Percentiles rank a stretch among this genome's conserved stretches.
These are phyloP conservation scores for Erebia ligea DNA, from an alignment of 2,888 invertebrate species.

Conservation along the genomic window DNA sequence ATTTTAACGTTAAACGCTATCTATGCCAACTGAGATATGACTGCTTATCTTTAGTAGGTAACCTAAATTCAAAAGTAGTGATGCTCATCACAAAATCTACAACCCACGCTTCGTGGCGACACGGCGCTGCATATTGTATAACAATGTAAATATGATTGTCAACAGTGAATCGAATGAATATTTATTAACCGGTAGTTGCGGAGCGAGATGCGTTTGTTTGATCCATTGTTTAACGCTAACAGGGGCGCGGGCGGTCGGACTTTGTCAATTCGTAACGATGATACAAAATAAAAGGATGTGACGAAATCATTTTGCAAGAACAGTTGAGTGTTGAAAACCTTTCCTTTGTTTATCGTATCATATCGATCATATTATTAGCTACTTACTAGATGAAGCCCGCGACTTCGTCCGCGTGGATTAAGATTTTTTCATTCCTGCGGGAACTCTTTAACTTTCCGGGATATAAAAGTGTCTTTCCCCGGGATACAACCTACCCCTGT, in stretches of 20 bases:
- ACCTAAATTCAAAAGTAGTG: slow-evolving; percentile 70
- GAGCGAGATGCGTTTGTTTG: slow-evolving; percentile 68
- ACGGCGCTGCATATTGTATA: slow-evolving; percentile 59
- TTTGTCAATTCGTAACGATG: slow-evolving; percentile 51
- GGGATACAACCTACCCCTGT: too few relatives aligned
- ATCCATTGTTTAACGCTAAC: slow-evolving; percentile 60
- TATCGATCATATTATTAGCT: too few relatives aligned
- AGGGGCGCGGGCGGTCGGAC: slow-evolving; percentile 58
- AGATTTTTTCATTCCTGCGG: too few relatives aligned
- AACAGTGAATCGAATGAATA: slow-evolving; percentile 80
- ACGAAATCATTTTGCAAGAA: slow-evolving; percentile 51
- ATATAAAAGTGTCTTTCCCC: too few relatives aligned
- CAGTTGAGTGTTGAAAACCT: slow-evolving; percentile 30
- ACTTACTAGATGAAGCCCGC: too few relatives aligned
- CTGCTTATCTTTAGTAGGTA: slow-evolving; percentile 47
- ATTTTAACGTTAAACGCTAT: slow-evolving; percentile 25
- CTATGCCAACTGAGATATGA: slow-evolving; percentile 34
- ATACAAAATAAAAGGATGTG: slow-evolving; percentile 58
- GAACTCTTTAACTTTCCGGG: too few relatives aligned
- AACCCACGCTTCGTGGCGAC: slow-evolving; percentile 71
- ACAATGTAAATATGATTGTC: slow-evolving; percentile 81
- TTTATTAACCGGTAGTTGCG: slow-evolving; percentile 67
- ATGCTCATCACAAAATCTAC: slow-evolving; percentile 68
- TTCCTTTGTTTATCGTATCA: not conserved
- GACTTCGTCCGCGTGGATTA: too few relatives aligned